Base-by-base conservation (phyloP, 2,113 vertebrate species). In the Dolichallabes microphthalmus region DNA sequence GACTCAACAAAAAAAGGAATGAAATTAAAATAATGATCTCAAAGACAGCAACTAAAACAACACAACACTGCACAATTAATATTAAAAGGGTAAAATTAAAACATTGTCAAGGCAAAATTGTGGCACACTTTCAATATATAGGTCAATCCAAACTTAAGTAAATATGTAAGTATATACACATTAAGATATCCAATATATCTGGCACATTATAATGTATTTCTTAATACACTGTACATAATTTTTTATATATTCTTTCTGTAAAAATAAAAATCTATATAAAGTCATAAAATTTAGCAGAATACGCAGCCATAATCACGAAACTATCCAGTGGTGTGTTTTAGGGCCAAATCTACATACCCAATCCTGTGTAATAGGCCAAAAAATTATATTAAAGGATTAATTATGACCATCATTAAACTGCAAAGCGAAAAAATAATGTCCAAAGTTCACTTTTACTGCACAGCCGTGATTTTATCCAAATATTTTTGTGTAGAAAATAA, bases 401-500 rank as follows among this genome's bases (percentile, higher is more conserved):
- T 78, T 19, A 35, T 35, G 30, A 13, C n/a, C 55, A 39, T 79
- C 5, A 35, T 79, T 35, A 39, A 5, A 58, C 30, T 39, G 55
- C 10, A 60, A 45, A 6, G 45, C 32, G 20, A 27, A 78, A 60
- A 60, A 58, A 79, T 39, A 55, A 60, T 39, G 30, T 39, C 20
- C 20, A 60, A 60, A 60, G 15, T 60, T 60, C 9, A 79, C 19
- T 13, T 60, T 79, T 30, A 78, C 50, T 57, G 52, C 74, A 57
- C 55, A 77, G 27, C 53, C 25, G 45, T 53, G 50, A 55, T 15
- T 57, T 77, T 32, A 32, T 77, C 15, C 76, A 60, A 60, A 82
- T 52, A 6, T 68, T 80, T 80, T 39, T 63, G 60, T 63, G 60
- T 27, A 63, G 55, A 80, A 64, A 64, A n/a, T 15, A 80, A 78